These are phyloP conservation scores for Baccha elongata DNA, from an alignment of 2,888 invertebrate species.

Conservation along the genomic window DNA sequence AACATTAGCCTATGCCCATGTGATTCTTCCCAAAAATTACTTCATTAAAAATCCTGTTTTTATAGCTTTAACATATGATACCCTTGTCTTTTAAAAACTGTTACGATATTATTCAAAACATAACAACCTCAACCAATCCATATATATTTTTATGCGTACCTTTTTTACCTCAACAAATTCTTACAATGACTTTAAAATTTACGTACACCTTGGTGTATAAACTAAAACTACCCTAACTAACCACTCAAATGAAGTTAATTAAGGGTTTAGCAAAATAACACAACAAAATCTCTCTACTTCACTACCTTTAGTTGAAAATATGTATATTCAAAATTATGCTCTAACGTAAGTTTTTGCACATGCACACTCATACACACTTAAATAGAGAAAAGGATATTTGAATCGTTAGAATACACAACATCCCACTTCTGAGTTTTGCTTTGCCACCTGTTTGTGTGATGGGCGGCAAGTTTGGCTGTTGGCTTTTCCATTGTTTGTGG, in stretches of 20 bases:
- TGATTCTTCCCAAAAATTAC: not conserved
- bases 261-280: constrained; percentile 60
- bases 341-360: constrained; percentile 26
- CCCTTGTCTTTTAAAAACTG: not conserved
- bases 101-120: not conserved
- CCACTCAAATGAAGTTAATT: constrained; percentile 67
- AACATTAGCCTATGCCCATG: too few relatives aligned
- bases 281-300: constrained; percentile 44
- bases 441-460: not conserved
- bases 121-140: constrained; percentile 1
- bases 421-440: constrained; percentile 21
- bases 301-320: not conserved
- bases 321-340: constrained; percentile 41
- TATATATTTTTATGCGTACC: not conserved
- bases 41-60: not conserved
- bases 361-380: not conserved
- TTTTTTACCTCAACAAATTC: not conserved
- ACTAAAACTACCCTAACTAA: constrained; percentile 57
- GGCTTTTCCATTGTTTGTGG: constrained; percentile 16
- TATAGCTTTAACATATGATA: constrained; percentile 6
- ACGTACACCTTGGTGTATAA: constrained; percentile 49
- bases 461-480: not conserved
- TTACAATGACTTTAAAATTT: constrained; percentile 43
- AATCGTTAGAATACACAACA: not conserved
- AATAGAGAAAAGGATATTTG: not conserved